Evolutionary conservation across 1,140 invertebrate genomes (phyloP).

Genomic region (Philotrypesis tridentata): DNA sequence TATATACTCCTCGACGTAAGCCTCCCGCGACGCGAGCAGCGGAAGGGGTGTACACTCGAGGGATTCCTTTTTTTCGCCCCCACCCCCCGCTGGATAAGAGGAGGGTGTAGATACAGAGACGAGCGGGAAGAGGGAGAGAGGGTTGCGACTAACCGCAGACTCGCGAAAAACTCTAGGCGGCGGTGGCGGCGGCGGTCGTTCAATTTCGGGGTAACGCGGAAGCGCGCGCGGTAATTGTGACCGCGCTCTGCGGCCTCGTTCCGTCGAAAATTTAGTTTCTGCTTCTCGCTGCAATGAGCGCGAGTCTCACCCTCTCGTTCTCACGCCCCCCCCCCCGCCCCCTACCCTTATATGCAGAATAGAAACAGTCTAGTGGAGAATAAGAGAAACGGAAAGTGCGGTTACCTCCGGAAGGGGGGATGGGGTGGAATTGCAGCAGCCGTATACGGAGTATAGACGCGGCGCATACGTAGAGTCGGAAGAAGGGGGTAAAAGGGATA

Average conservation of each 20-base stretch:
- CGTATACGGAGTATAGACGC: constrained; percentile 8
- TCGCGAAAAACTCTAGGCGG: constrained; percentile 58
- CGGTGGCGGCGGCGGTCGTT: too few species aligned
- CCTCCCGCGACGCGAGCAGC: neutral
- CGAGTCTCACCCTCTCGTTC: too few species aligned
- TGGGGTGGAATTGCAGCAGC: constrained; percentile 42
- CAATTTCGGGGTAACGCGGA: constrained; percentile 56
- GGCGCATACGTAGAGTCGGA: constrained; percentile 32
- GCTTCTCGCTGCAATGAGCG: constrained; percentile 57
- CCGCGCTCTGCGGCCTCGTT: constrained; percentile 65
- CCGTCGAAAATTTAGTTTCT: constrained; percentile 66
- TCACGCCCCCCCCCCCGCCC: constrained; percentile 25
- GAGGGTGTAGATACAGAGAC: too few species aligned
- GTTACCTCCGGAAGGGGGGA: constrained; percentile 41
- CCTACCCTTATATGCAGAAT: neutral
- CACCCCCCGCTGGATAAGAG: too few species aligned
- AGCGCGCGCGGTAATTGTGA: constrained; percentile 66
- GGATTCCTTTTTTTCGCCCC: constrained; percentile 26
- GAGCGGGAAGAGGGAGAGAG: neutral
- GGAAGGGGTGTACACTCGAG: too few species aligned
- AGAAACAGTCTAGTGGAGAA: constrained; percentile 9
- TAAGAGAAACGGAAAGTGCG: constrained; percentile 40
- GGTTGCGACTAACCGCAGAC: constrained; percentile 44
- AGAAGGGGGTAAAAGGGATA: constrained; percentile 55
- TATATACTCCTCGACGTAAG: neutral